These are phyloP conservation scores for Dorcus hopei DNA, from an alignment of 2,888 invertebrate species.

Conservation along the genomic window DNA sequence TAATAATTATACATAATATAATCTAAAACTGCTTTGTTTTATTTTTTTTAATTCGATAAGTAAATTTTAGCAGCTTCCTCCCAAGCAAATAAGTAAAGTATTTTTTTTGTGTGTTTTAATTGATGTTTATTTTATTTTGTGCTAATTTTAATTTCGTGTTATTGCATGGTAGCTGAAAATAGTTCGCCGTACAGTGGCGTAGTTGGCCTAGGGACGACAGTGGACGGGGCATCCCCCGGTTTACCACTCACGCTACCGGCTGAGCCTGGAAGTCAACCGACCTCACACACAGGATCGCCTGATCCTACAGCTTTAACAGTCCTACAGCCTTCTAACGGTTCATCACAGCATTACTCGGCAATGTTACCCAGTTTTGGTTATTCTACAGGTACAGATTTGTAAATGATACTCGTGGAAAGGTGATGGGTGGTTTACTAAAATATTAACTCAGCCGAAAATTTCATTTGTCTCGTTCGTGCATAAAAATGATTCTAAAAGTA, in stretches of 20 bases:
- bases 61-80: too few species aligned
- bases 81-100: not conserved
- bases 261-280: constrained; percentile 47
- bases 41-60: too few species aligned
- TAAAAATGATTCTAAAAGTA: too few species aligned
- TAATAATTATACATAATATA: too few species aligned
- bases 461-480: not conserved
- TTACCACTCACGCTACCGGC: constrained; percentile 49
- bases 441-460: not conserved
- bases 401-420: not conserved
- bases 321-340: constrained; percentile 59
- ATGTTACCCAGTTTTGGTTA: constrained; percentile 71
- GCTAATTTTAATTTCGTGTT: constrained; percentile 31
- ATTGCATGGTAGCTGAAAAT: constrained; percentile 46
- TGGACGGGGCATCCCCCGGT: constrained; percentile 52
- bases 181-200: constrained; percentile 51
- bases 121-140: constrained; percentile 22
- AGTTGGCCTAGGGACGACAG: constrained; percentile 45
- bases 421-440: not conserved
- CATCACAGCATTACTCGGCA: constrained; percentile 58
- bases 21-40: too few species aligned
- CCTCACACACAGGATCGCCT: constrained; percentile 53
- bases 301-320: constrained; percentile 52
- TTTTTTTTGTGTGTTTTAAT: constrained; percentile 13
- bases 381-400: constrained; percentile 54